Base-by-base conservation (phyloP, 2,797 vertebrate species). In the Crocidura indochinensis region DNA sequence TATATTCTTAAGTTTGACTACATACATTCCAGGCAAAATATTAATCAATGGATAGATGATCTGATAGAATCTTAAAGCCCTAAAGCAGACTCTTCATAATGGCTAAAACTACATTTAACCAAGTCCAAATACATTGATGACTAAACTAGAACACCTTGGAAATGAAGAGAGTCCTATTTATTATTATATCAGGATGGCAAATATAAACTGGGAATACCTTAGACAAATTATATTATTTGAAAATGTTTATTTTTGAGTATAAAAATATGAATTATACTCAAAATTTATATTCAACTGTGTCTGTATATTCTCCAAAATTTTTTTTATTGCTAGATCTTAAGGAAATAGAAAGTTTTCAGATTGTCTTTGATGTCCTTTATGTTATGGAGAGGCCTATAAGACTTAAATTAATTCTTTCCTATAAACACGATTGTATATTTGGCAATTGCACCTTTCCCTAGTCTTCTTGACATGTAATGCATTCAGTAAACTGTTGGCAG, bases 321-420 rank as follows among this genome's bases (percentile, higher is more conserved):
- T 75, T 68, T 31, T 7, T 62, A 29, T 20, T 75, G 10, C 65
- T 88, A 26, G 14, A 79, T 84, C 27, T 87, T 24, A n/a, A 38
- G 29, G 15, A 26, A 73, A 88, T 27, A 6, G 10, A n/a, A 90
- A 84, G 11, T 69, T 76, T 90, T 79, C 49, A 53, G 11, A 62
- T 81, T 68, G 8, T 83, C 19, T 73, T 47, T 11, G 46, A 9
- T 27, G 31, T 76, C 27, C 27, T 4, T 6, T n/a, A 31, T 10
- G 6, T 17, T 24, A 0, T n/a, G 9, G 29, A 22, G 49, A 0
- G n/a, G 60, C 86, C 84, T 67, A 9, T 0, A 82, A 20, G 51
- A 62, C 19, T 73, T 49, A 2, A 3, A 67, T 56, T 69, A 4
- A 1, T 74, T 84, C 87, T 87, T 0, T 27, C 2, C 17, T 44